phyloP scores from a whole-genome alignment of 2,113 vertebrate species.

The Dipodomys ordii region DNA sequence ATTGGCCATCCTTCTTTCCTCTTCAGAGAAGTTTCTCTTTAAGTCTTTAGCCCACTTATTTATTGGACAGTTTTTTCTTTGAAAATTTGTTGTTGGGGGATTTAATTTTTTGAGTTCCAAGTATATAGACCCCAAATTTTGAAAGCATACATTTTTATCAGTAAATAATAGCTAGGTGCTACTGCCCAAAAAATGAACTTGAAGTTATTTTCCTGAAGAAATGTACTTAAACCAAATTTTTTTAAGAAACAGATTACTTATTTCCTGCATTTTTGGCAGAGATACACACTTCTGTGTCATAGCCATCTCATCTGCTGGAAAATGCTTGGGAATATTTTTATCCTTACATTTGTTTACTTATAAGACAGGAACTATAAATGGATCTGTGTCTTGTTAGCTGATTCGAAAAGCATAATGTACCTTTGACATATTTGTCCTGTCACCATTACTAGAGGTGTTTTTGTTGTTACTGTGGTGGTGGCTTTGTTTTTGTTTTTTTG shows the following conservation, averaged over 20 bases:
- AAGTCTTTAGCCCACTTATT: no score
- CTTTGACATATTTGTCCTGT: neutral
- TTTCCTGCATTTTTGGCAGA: slow-evolving; percentile 35
- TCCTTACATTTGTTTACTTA: slow-evolving; percentile 6
- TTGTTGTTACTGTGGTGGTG: neutral
- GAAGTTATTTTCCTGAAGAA: slow-evolving; percentile 48
- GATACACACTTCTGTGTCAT: neutral
- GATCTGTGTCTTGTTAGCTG: neutral
- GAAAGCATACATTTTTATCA: neutral
- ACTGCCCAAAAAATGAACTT: neutral
- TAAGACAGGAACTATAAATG: neutral
- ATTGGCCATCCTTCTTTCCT: no score
- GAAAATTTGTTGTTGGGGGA: no score
- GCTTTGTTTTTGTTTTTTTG: neutral
- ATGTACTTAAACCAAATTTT: neutral
- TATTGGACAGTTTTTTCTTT: no score
- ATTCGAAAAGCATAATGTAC: slow-evolving; percentile 12
- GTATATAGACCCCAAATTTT: no score
- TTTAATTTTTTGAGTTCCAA: no score
- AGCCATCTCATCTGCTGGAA: slow-evolving; percentile 20
- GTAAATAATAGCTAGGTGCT: neutral
- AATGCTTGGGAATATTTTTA: slow-evolving; percentile 53
- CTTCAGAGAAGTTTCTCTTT: no score
- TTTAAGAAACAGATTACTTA: slow-evolving; percentile 12
- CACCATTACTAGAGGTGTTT: neutral